These are phyloP conservation scores for Dolichomitus sp. DNA, from an alignment of 2,888 invertebrate genomes.

Conservation along the genomic window DNA sequence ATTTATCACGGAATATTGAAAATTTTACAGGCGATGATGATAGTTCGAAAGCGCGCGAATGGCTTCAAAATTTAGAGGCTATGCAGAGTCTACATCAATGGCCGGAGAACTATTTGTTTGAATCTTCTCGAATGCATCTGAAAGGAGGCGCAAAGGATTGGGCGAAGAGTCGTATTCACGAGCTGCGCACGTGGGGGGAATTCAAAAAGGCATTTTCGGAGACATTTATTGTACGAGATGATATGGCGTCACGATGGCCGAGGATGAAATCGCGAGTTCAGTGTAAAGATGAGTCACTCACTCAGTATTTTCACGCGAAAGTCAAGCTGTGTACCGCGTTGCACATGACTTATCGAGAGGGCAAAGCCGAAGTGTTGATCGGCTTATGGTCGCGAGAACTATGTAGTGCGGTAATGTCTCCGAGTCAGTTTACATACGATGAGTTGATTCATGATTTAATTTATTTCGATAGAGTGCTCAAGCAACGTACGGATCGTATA, in stretches of 20 bases:
- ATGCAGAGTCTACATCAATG: conserved; percentile 32
- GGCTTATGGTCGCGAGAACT: conserved; percentile 26
- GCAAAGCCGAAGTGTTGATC: conserved; percentile 13
- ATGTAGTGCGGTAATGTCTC: conserved; percentile 12
- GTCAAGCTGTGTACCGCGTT: background rate
- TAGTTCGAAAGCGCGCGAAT: conserved; percentile 11
- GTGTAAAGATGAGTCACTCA: background rate
- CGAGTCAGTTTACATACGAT: background rate
- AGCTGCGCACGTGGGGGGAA: conserved; percentile 16
- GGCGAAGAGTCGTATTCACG: background rate
- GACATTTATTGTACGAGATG: conserved; percentile 18
- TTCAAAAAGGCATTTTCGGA: conserved; percentile 24
- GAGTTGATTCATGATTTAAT: conserved; percentile 2
- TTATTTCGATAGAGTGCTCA: background rate
- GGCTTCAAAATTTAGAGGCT: conserved; percentile 35
- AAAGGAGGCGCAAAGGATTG: conserved; percentile 33
- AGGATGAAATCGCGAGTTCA: conserved; percentile 21
- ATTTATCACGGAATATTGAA: conserved; percentile 34
- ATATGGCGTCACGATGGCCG: conserved; percentile 12
- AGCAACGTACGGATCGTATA: background rate
- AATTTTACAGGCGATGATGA: conserved; percentile 33
- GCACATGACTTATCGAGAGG: background rate
- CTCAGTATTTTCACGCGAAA: conserved; percentile 14
- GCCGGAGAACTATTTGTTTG: conserved; percentile 31
- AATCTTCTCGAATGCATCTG: conserved; percentile 22